These are phyloP conservation scores for Cactoblastis cactorum DNA, from an alignment of 2,888 invertebrate genomes.

Conservation along the genomic window DNA sequence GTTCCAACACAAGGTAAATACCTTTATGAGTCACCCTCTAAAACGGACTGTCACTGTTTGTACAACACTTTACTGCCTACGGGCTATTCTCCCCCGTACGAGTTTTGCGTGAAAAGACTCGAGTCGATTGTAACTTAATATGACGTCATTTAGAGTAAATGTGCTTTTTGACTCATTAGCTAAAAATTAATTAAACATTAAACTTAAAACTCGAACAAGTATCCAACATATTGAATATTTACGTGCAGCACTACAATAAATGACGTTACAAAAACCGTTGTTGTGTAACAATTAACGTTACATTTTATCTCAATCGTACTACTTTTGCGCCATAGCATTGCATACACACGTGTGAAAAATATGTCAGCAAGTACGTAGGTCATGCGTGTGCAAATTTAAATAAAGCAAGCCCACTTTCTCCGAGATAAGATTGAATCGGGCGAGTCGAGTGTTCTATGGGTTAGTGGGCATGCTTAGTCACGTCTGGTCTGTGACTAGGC, in stretches of 20 bases:
- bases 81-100: background rate
- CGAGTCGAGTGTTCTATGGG: conserved; percentile 22
- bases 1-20: conserved; percentile 19
- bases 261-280: conserved; percentile 1
- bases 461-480: conserved; percentile 27
- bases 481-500: conserved; percentile 42
- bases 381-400: background rate
- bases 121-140: background rate
- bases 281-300: conserved; percentile 6
- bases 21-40: conserved; percentile 17
- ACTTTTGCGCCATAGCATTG: conserved; percentile 1
- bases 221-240: background rate
- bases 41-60: conserved; percentile 13
- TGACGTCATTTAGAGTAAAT: background rate
- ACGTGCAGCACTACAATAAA: background rate
- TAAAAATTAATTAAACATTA: background rate
- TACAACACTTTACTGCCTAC: conserved; percentile 11
- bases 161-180: background rate
- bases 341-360: background rate
- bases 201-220: background rate
- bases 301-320: background rate
- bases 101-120: conserved; percentile 3
- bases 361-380: background rate
- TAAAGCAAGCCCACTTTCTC: conserved; percentile 38
- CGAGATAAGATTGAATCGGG: conserved; percentile 28